Evolutionary conservation across 2,797 vertebrate genomes (phyloP), one percentile per base, ranked within the genome.

Genomic region (Enteromius treurensis): DNA sequence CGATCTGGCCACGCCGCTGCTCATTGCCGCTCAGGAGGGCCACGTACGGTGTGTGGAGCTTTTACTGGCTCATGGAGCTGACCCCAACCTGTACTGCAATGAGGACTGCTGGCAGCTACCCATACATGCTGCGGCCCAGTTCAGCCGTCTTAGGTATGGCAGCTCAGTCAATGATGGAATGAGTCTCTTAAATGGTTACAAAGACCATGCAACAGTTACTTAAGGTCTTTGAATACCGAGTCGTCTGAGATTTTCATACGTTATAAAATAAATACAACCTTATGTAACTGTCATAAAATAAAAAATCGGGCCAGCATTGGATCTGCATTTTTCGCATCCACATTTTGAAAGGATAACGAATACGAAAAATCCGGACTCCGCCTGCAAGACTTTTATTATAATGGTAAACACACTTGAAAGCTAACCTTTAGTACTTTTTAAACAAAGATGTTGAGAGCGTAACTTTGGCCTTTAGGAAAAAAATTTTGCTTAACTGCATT

Each of bases 1-100:
- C 7, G 98, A 99, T 90, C 92, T 94, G 89, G 97, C 97, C 78
- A 97, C 97, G 0, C 97, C 98, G 0, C 93, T 99, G 84, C 92
- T 99, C 81, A 97, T 99, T 8, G 96, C 98, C n/a, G 93, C 96
- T 1, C 98, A 99, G 89, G 97, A 98, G 89, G 98, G 97, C 23
- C 96, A 98, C 51, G n/a, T 80, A 0, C 68, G 87, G 0, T 98
- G 97, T 58, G 96, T 97, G 90, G 92, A 96, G 2, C 84, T 96
- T 49, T 90, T 99, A 84, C 19, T 99, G 86, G 86, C 92, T 4
- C 91, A 87, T 29, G 94, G 95, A 0, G 98, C 97, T 1, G 92
- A 98, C 86, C 94, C 98, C 2, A 95, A 99, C 88, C 91, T 93
- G 49, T 93, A 93, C 91, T 99, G 98, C 93, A 96, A 96, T 5